Percentiles rank a stretch among this genome's conserved stretches.
phyloP scores from a whole-genome alignment of 2,113 vertebrate genomes.

The Corapipo altera region DNA sequence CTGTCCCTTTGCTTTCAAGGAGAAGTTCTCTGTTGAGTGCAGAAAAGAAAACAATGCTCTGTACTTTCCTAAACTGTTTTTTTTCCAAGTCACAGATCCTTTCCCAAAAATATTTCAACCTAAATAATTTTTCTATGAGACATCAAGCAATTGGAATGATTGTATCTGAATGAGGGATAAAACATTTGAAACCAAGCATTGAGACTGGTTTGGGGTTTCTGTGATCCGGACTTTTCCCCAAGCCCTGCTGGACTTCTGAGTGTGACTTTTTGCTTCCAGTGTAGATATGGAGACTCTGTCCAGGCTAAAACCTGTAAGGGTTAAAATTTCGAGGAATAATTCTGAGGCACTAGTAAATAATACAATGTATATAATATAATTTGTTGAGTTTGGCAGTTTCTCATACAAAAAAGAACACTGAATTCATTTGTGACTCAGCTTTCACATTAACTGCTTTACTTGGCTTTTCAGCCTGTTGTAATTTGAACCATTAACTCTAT shows the following conservation, averaged over 20 bases:
- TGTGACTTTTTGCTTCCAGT: neutral
- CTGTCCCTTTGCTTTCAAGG: neutral
- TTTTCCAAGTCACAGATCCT: neutral
- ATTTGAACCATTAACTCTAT: neutral
- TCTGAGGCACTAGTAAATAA: neutral
- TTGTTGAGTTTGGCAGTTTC: neutral
- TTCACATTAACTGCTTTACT: neutral
- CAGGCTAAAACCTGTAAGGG: neutral
- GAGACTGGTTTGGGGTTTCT: neutral
- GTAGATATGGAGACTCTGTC: neutral
- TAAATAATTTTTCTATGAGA: neutral
- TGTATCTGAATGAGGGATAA: neutral
- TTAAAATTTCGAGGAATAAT: neutral
- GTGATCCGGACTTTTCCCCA: fast-evolving
- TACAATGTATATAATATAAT: neutral
- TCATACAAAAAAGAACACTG: neutral
- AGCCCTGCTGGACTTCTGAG: neutral
- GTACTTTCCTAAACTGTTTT: neutral
- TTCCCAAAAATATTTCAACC: neutral
- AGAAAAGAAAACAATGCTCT: neutral
- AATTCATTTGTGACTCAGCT: neutral
- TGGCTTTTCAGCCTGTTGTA: neutral
- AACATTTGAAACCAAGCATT: neutral
- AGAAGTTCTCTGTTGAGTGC: neutral
- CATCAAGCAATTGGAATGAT: neutral